Base-by-base conservation (phyloP, 2,888 invertebrate species). In the Lycophotia porphyrea region DNA sequence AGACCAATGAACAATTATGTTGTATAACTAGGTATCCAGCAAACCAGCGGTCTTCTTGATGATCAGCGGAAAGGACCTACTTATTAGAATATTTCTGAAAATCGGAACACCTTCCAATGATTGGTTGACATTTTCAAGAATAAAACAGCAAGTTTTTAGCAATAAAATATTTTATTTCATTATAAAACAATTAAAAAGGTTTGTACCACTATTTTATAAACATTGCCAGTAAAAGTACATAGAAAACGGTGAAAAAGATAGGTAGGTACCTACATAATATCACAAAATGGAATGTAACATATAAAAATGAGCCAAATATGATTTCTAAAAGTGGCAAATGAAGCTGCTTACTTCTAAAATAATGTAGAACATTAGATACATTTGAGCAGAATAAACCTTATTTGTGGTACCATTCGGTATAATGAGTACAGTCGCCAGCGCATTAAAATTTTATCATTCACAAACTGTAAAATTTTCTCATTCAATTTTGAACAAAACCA, bases 151-250 rank as follows among this genome's bases (percentile, higher is more conserved):
- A 52, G 77, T 84, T 87, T 82, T 92, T 93, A 93, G 95, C 95
- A 94, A 94, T 95, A 95, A 95, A 94, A 95, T 95, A 95, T 92
- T 95, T 94, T 93, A 94, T 94, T 95, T 93, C 89, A 92, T 91
- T 93, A 92, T 89, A 93, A 95, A 94, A 95, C 93, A 93, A 91
- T 92, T 92, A 90, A 88, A 88, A 91, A 91, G 89, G 89, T 93
- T 93, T 92, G 91, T 93, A 93, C 90, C 91, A 88, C 92, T 92
- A 91, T 89, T 87, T 88, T 90, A 90, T 88, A 88, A 89, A 89
- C 64, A 80, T 77, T 84, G 85, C 82, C 79, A 85, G 90, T 87
- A 88, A 88, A 83, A 87, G 77, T 87, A 85, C 80, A 76, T 87
- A 82, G 76, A 84, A 85, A 88, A 79, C 63, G 42, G 71, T 80